Base-by-base conservation (phyloP, 2,888 invertebrate species). In the Amorpha juglandis region DNA sequence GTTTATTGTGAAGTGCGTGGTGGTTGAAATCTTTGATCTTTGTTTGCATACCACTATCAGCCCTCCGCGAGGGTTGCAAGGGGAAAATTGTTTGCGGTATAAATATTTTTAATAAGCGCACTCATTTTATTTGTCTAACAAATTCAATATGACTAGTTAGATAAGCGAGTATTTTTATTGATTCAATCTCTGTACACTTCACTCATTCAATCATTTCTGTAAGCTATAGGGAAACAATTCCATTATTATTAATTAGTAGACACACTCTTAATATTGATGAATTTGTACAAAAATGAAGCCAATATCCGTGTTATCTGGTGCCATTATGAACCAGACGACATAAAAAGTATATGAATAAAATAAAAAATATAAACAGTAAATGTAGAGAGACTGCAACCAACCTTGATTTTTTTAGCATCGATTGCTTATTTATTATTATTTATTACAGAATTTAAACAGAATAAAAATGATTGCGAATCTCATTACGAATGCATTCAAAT, bases 81-180 rank as follows among this genome's bases (percentile, higher is more conserved):
- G 76, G 77, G 82, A 81, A 73, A 67, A 68, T 72, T 90, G 86
- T 91, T 90, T 90, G 76, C 83, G 73, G 70, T 78, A 81, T 78
- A 90, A 92, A 92, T 89, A 89, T 90, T 91, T 87, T 87, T 83
- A 83, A 89, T 89, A 87, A 88, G 80, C 80, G 77, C 77, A 81
- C 83, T 82, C 78, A 74, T 74, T 75, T 80, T 90, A 87, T 89
- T 90, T 90, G 83, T 76, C 74, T 82, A 82, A 81, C 87, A 84
- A 72, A 88, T 86, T 88, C 78, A 86, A 83, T 87, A 84, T 78
- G 78, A 80, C 27, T 48, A 48, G 58, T 65, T 45, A 58, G 64
- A 35, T 19, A 65, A 45, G 55, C 48, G 58, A 71, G 33, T 62
- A 50, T 66, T 63, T 63, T 58, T 51, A 53, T 47, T 73, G 69